Evolutionary conservation across 2,113 vertebrate genomes (phyloP), one percentile per base, ranked within the genome.

Genomic region (Ptychochromis oligacanthus): DNA sequence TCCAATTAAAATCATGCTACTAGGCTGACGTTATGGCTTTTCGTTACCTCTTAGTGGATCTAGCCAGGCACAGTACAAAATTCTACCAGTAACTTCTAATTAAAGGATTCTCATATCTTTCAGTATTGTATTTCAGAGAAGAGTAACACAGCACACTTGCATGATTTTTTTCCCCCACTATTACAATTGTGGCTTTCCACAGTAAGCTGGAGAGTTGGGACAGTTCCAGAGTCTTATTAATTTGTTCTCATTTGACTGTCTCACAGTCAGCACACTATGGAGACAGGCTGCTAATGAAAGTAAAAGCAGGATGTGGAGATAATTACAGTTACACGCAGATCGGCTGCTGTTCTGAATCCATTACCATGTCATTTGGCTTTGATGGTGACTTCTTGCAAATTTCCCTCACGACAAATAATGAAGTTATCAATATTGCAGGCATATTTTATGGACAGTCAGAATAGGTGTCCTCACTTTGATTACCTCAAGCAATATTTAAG

Each of bases 231-330:
- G 67, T 90, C 84, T 80, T 85, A 92, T 92, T 90, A 81, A 91
- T 88, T 86, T 89, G 62, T 80, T 87, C 88, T 87, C 77, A 78
- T 92, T 88, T 86, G 82, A 80, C 80, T 77, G 77, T 82, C 84
- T 87, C 84, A 75, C 75, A 85, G 65, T 88, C 85, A 77, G 60
- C 82, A n/a, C 55, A 34, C 86, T 65, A 83, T 77, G 70, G 74
- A 88, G 77, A 79, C 81, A 77, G 62, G 74, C 88, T 91, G 87
- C 91, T 91, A 89, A 93, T 93, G 90, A 92, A 93, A 87, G 88
- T 89, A 92, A 92, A 92, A 91, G 75, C 89, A 89, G 92, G 88
- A 93, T 91, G 89, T 90, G 86, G 84, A 89, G 88, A 92, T 93
- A 92, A 93, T 93, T 89, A 92, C 92, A 86, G 79, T 89, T 85